Evolutionary conservation across 2,113 vertebrate genomes (phyloP).

Genomic region (Sus scrofa): T2T-Sscrofa CM000828.6:71693501-71694000

Average conservation of each 20-base stretch:
- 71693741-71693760: not conserved
- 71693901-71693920: not conserved
- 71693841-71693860: not conserved
- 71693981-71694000: not conserved
- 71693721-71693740: too few relatives aligned
- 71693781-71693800: not conserved
- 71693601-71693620: not conserved
- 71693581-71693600: not conserved
- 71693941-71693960: too few relatives aligned
- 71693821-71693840: not conserved
- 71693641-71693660: not conserved
- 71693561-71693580: accelerated
- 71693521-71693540: not conserved
- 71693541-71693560: not conserved
- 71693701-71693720: too few relatives aligned
- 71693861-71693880: not conserved
- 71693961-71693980: not conserved
- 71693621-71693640: not conserved
- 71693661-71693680: not conserved
- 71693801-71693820: not conserved
- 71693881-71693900: not conserved
- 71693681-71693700: not conserved
- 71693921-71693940: not conserved
- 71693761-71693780: too few relatives aligned
- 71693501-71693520: not conserved